Conservation (phyloP, 2,888 invertebrate genomes). For the Serrognathus titanus region DNA sequence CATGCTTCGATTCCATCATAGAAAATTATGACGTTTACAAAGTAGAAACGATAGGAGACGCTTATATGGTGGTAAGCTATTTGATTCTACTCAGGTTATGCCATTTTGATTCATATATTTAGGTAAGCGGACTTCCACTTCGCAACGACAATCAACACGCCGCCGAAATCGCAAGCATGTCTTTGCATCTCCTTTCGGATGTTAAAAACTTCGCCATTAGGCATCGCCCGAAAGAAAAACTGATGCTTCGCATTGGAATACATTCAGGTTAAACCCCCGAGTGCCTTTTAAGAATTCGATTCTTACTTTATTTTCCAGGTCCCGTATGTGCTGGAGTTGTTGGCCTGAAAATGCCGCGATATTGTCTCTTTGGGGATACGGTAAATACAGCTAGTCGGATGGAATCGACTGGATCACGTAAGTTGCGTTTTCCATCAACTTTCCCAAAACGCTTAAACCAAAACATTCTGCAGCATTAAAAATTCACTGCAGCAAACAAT, state of each 20-base stretch:
- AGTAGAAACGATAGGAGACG: constrained; percentile 89
- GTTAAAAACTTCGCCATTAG: constrained; percentile 84
- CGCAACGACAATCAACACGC: constrained; percentile 88
- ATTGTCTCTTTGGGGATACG: constrained; percentile 89
- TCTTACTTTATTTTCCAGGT: constrained; percentile 51
- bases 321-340: constrained; percentile 92
- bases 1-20: constrained; percentile 90
- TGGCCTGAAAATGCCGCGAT: constrained; percentile 89
- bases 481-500: constrained; percentile 78
- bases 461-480: constrained; percentile 59
- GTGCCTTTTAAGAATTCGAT: neutral
- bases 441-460: too few relatives aligned
- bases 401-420: constrained; percentile 79
- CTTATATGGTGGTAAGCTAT: constrained; percentile 88
- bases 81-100: neutral
- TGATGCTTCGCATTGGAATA: constrained; percentile 85
- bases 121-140: constrained; percentile 85
- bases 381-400: constrained; percentile 88
- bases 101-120: constrained; percentile 12
- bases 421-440: constrained; percentile 37
- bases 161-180: constrained; percentile 92
- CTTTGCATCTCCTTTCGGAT: constrained; percentile 77
- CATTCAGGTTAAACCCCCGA: constrained; percentile 65
- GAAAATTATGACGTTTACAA: constrained; percentile 92
- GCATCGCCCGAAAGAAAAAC: constrained; percentile 79